Percentiles rank a stretch among this genome's conserved stretches.
phyloP scores from a whole-genome alignment of 2,888 invertebrate genomes.

The Amphipoea lucens region DNA sequence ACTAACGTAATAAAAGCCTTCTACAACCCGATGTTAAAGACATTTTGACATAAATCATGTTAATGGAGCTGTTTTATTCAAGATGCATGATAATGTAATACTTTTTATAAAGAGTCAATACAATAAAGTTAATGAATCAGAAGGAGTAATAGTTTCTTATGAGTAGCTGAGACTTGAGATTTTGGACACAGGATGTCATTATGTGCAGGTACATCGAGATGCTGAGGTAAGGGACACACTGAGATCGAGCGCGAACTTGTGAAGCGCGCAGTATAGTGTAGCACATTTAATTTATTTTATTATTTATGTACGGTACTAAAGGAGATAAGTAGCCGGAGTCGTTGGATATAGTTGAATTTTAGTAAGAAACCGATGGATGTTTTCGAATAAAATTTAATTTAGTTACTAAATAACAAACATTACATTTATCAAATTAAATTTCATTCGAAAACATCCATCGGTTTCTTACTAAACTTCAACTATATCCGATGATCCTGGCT shows the following conservation, averaged over 20 bases:
- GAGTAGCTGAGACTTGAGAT: slow-evolving; percentile 43
- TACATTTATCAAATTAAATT: too few species aligned
- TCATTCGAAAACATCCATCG: too few species aligned
- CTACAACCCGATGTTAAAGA: neutral
- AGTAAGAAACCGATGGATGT: too few species aligned
- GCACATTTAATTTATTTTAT: too few species aligned
- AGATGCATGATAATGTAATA: neutral
- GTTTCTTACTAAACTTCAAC: too few species aligned
- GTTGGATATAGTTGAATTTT: too few species aligned
- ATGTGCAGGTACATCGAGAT: slow-evolving; percentile 75
- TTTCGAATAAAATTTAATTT: too few species aligned
- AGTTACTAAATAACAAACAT: too few species aligned
- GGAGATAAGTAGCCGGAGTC: too few species aligned
- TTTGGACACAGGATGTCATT: slow-evolving; percentile 81
- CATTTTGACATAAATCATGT: neutral
- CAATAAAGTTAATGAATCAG: slow-evolving; percentile 48
- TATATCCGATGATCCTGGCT: too few species aligned
- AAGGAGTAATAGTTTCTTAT: slow-evolving; percentile 65
- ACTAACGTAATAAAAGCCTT: neutral
- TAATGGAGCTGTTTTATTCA: neutral
- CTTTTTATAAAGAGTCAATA: slow-evolving; percentile 19
- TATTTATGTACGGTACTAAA: too few species aligned
- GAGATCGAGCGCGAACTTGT: slow-evolving; percentile 16
- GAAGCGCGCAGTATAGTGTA: neutral
- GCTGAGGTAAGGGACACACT: slow-evolving; percentile 66